A percentile compares a stretch with the other conserved stretches of the same genome.
Conservation (phyloP, 2,113 vertebrate genomes). For the Mormyrus lacerda region DNA sequence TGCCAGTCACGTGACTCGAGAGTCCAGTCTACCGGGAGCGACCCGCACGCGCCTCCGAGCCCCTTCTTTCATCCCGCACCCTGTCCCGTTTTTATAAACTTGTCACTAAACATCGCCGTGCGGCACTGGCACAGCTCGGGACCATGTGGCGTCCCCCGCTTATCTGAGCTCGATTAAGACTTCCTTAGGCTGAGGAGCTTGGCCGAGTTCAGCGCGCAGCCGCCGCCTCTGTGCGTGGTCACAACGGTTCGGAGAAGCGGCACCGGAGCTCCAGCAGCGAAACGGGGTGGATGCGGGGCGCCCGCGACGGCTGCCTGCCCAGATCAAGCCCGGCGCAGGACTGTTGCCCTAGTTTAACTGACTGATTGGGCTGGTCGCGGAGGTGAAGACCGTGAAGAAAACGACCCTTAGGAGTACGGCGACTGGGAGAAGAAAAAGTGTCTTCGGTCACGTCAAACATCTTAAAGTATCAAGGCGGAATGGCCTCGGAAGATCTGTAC, state of each 20-base stretch:
- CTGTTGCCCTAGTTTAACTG: background rate
- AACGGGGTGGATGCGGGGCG: background rate
- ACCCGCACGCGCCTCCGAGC: background rate
- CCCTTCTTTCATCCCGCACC: background rate
- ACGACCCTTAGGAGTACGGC: slow-evolving; percentile 55
- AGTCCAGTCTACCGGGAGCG: background rate
- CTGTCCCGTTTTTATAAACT: background rate
- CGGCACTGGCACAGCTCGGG: background rate
- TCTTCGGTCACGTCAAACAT: slow-evolving; percentile 31
- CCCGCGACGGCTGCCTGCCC: slow-evolving; percentile 33
- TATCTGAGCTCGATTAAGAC: slow-evolving; percentile 26
- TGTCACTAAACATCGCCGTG: background rate
- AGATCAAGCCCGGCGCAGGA: slow-evolving; percentile 14
- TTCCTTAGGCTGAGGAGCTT: slow-evolving; percentile 18
- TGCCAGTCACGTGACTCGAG: background rate
- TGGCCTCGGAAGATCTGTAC: slow-evolving; percentile 72
- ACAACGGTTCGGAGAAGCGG: slow-evolving; percentile 38
- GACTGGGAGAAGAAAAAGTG: slow-evolving; percentile 65
- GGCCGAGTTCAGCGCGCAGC: slow-evolving; percentile 1
- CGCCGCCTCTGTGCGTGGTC: slow-evolving; percentile 3
- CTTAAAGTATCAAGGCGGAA: slow-evolving; percentile 47
- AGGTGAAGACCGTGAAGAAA: background rate
- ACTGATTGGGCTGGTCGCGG: background rate
- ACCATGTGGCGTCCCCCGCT: background rate
- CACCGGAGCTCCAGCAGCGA: background rate